Conservation (phyloP, 2,888 invertebrate genomes). For the Habrosyne pyritoides region DNA sequence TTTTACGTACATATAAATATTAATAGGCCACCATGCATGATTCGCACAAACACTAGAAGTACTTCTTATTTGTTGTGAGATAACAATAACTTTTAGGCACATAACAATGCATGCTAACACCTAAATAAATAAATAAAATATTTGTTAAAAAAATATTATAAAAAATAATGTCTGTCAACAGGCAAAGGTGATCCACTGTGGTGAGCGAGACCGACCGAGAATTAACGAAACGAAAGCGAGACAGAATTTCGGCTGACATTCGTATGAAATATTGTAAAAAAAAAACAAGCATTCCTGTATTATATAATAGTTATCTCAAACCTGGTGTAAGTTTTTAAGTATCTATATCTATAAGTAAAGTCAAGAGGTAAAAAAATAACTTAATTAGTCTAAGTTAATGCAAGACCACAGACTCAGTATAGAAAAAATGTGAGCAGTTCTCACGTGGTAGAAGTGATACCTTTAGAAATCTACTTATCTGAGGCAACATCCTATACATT, state of each 20-base stretch:
- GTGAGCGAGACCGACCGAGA: slow-evolving; percentile 31
- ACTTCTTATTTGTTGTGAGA: slow-evolving; percentile 81
- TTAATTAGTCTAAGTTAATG: background rate
- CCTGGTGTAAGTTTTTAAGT: slow-evolving; percentile 3
- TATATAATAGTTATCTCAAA: slow-evolving; percentile 18
- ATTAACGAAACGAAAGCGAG: slow-evolving; percentile 7
- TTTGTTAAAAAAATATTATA: background rate
- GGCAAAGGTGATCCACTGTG: slow-evolving; percentile 64
- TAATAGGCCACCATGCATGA: slow-evolving; percentile 58
- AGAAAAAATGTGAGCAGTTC: too few species aligned
- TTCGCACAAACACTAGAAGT: slow-evolving; percentile 33
- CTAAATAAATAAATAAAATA: slow-evolving; percentile 7
- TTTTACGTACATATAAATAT: slow-evolving; percentile 45
- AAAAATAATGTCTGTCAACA: slow-evolving; percentile 40
- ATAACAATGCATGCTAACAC: slow-evolving; percentile 30
- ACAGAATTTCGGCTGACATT: slow-evolving; percentile 14
- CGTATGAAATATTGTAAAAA: slow-evolving; percentile 28
- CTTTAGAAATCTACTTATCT: too few species aligned
- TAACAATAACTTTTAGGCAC: slow-evolving; percentile 56
- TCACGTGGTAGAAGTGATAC: too few species aligned
- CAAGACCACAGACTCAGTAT: too few species aligned
- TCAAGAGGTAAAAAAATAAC: background rate
- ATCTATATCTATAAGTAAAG: too few species aligned
- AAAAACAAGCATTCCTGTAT: slow-evolving; percentile 52
- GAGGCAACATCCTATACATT: too few species aligned